A percentile compares a stretch with the other conserved stretches of the same genome.
These are phyloP conservation scores for Mesoligia furuncula DNA, from an alignment of 2,888 invertebrate genomes.

Conservation along the genomic window DNA sequence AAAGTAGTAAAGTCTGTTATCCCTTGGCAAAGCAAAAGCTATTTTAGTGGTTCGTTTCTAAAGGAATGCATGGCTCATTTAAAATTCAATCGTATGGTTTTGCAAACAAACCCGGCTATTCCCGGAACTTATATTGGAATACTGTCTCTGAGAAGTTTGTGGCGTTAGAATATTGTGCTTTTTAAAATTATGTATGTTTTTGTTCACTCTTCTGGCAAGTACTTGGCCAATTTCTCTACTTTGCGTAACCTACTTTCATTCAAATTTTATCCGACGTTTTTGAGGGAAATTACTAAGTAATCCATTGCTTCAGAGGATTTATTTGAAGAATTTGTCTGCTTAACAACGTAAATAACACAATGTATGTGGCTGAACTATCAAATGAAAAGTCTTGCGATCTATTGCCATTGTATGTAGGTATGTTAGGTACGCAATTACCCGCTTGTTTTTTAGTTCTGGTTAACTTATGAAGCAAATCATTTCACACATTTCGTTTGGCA, in stretches of 20 bases:
- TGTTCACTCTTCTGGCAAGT: slow-evolving; percentile 5
- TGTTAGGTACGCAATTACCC: not conserved
- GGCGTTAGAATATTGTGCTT: slow-evolving; percentile 4
- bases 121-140: slow-evolving; percentile 61
- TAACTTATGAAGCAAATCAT: not conserved
- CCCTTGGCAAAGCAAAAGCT: slow-evolving; percentile 14
- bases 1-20: slow-evolving; percentile 17
- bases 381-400: not conserved
- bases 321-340: not conserved
- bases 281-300: not conserved
- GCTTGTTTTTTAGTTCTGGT: not conserved
- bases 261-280: not conserved
- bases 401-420: not conserved
- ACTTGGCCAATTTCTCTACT: not conserved
- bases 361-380: not conserved
- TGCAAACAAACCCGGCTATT: slow-evolving; percentile 55
- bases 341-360: not conserved
- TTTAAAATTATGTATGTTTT: slow-evolving; percentile 18
- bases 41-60: slow-evolving; percentile 40
- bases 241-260: not conserved
- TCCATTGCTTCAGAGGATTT: not conserved
- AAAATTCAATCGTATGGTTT: slow-evolving; percentile 69
- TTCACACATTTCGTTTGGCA: too few species aligned
- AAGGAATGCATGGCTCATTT: slow-evolving; percentile 66
- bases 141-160: slow-evolving; percentile 30